Evolutionary conservation across 2,797 vertebrate genomes (phyloP).

Genomic region (Heteromormyrus szaboi): DNA sequence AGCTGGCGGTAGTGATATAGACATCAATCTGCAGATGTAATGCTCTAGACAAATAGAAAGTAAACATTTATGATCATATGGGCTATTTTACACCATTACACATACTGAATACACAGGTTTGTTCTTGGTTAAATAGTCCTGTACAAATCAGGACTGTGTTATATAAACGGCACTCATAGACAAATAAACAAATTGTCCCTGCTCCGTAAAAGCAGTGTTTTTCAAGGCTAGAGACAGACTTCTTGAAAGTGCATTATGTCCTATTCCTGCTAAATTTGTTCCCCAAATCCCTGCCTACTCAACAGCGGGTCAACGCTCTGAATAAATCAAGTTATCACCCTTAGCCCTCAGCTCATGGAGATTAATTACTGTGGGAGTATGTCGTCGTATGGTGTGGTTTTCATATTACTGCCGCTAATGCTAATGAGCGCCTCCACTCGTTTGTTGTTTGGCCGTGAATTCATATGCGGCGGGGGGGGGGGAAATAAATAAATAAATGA

Average conservation of each 20-base stretch:
- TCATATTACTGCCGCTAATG: background rate
- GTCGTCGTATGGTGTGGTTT: background rate
- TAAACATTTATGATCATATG: background rate
- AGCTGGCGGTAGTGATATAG: background rate
- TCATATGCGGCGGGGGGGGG: background rate
- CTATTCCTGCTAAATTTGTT: conserved; percentile 2
- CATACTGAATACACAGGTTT: background rate
- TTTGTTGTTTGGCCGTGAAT: background rate
- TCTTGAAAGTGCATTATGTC: background rate
- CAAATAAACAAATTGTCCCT: background rate
- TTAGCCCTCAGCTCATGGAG: background rate
- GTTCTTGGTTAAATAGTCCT: background rate
- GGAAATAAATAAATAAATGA: background rate
- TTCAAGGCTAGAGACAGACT: background rate
- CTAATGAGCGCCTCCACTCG: background rate
- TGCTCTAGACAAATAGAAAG: background rate
- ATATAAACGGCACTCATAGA: background rate
- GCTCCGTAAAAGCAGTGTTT: background rate
- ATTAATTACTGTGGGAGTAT: conserved; percentile 6
- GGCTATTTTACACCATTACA: background rate
- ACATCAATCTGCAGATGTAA: background rate
- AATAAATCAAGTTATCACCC: conserved; percentile 6
- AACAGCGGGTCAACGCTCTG: background rate
- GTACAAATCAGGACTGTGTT: background rate
- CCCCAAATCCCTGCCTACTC: background rate